Base-by-base conservation (phyloP, 2,113 vertebrate species). In the Telmatochromis sp. region DNA sequence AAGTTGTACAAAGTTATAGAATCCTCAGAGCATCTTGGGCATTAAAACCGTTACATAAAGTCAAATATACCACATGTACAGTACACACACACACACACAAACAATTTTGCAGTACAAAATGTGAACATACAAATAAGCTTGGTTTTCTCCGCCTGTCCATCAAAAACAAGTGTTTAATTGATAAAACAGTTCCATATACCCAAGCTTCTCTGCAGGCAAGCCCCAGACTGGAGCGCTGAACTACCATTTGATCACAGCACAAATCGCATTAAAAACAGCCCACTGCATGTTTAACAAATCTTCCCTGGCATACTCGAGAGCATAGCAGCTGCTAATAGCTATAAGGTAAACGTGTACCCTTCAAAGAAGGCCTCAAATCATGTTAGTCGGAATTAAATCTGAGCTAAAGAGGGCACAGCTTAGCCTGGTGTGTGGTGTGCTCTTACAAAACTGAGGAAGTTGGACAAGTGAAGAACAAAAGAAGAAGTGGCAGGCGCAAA, bases 201-300 rank as follows among this genome's bases (percentile, higher is more conserved):
- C 7, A 14, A 55, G 40, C 47, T 79, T 37, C 37, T 92, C 92
- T 94, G 81, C 86, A 75, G 91, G 94, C 90, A 3, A 87, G 51
- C 80, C 84, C 81, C 54, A 13, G 58, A 84, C 73, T 12, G 5
- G 2, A 87, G 82, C 15, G 13, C 26, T 94, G 92, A 92, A 85
- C 89, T 84, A 88, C 85, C 42, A 40, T 90, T 92, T 91, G 83
- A 94, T 93, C 86, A 60, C 15, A 63, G 79, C 51, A 2, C 91
- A 92, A 91, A 93, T 85, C 82, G 4, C 82, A 95, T 93, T 91
- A 95, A 87, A 95, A 88, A 83, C 26, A 80, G 57, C 40, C 80
- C 53, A 5, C 33, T 81, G 53, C 87, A 71, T 71, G 40, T 45
- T 92, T 82, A 81, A 91, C 81, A 92, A 94, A 94, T 93, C 33